Evolutionary conservation across 2,888 invertebrate species (phyloP).

Genomic region (Seira sanloemensis): DNA sequence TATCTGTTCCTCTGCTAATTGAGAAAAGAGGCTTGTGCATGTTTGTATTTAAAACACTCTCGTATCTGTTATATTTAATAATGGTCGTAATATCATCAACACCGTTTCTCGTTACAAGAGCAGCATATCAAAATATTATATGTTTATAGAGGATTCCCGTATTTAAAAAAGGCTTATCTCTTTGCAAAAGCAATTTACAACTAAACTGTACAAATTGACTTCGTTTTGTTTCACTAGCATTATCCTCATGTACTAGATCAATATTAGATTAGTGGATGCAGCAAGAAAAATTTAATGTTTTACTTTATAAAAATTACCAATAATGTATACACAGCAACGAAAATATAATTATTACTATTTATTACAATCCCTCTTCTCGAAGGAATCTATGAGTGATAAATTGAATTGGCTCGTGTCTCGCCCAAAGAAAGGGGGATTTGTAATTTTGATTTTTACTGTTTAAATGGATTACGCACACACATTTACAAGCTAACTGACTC

Average conservation of each 20-base stretch:
- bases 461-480: conserved; percentile 26
- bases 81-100: no score
- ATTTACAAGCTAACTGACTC: not conserved
- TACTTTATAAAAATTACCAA: conserved; percentile 12
- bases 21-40: not conserved
- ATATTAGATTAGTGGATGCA: conserved; percentile 37
- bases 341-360: not conserved
- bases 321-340: conserved; percentile 14
- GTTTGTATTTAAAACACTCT: not conserved
- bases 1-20: not conserved
- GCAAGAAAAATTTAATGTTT: conserved; percentile 11
- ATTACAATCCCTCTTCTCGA: not conserved
- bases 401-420: conserved; percentile 62
- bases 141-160: not conserved
- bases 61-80: no score
- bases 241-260: conserved; percentile 49
- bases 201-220: conserved; percentile 46
- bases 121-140: not conserved
- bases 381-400: conserved; percentile 11
- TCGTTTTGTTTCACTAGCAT: conserved; percentile 49
- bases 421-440: conserved; percentile 17
- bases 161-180: no score
- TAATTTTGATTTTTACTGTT: conserved; percentile 32
- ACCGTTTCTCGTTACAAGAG: not conserved
- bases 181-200: not conserved